These are phyloP conservation scores for Mus pahari DNA, from an alignment of 2,113 vertebrate genomes.

Conservation along the genomic window DNA sequence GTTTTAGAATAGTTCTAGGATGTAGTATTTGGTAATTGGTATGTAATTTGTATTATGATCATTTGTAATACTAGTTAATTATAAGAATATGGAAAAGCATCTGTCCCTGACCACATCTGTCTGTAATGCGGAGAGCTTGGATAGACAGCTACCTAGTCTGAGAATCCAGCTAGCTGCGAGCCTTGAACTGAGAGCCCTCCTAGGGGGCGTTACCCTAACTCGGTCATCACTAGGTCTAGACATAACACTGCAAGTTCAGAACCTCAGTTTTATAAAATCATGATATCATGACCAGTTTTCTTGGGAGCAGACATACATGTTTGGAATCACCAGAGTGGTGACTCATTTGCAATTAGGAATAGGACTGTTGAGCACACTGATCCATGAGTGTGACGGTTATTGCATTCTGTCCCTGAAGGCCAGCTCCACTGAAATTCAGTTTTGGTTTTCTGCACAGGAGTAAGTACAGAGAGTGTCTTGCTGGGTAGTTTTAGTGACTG, in stretches of 20 bases:
- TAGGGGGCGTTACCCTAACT: background rate
- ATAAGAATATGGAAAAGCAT: slow-evolving; percentile 27
- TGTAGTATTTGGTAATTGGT: slow-evolving; percentile 16
- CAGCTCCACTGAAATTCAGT: background rate
- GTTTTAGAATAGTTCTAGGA: slow-evolving; percentile 12
- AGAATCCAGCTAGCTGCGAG: background rate
- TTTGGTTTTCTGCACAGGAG: slow-evolving; percentile 13
- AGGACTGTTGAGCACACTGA: background rate
- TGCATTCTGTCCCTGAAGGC: slow-evolving; percentile 21
- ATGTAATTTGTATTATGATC: background rate
- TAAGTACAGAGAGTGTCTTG: background rate
- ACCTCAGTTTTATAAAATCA: slow-evolving; percentile 14
- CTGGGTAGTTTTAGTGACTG: background rate
- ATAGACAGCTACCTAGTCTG: background rate
- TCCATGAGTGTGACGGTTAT: slow-evolving; percentile 26
- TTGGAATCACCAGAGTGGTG: background rate
- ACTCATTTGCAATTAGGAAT: slow-evolving; percentile 31
- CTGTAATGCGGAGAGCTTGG: background rate
- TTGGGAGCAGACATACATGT: background rate
- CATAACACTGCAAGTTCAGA: slow-evolving; percentile 15
- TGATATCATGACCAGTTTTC: background rate
- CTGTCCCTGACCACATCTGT: background rate
- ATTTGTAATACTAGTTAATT: slow-evolving; percentile 7
- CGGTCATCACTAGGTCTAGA: slow-evolving; percentile 1
- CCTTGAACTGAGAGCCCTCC: background rate